Evolutionary conservation across 2,888 invertebrate species (phyloP).

Genomic region (Drymonia ruficornis): DNA sequence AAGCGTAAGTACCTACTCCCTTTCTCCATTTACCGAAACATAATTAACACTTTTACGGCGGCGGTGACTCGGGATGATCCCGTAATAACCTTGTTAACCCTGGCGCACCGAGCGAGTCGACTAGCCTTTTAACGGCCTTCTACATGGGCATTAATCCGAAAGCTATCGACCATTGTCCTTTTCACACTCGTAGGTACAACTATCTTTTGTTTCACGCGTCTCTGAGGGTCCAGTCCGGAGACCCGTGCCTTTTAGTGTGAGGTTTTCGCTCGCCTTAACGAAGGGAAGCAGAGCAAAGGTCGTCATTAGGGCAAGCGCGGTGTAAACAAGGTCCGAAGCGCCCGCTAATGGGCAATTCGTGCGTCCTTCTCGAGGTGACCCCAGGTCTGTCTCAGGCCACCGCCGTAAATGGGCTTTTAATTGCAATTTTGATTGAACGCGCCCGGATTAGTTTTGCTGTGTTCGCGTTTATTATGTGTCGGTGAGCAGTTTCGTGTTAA

Average conservation of each 20-base stretch:
- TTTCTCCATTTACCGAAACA: slow-evolving; percentile 73
- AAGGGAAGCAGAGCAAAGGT: slow-evolving; percentile 85
- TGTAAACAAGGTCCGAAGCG: slow-evolving; percentile 84
- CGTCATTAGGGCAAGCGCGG: slow-evolving; percentile 85
- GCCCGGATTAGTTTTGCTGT: slow-evolving; percentile 73
- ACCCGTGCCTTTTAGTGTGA: slow-evolving; percentile 83
- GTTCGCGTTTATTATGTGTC: slow-evolving; percentile 47
- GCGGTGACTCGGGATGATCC: slow-evolving; percentile 82
- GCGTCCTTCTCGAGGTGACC: slow-evolving; percentile 81
- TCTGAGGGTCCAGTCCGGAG: slow-evolving; percentile 76
- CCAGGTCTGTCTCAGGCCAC: slow-evolving; percentile 74
- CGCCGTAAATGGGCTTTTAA: slow-evolving; percentile 81
- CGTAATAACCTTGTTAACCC: slow-evolving; percentile 85
- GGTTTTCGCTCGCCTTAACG: slow-evolving; percentile 85
- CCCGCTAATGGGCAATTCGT: slow-evolving; percentile 85
- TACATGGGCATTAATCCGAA: slow-evolving; percentile 84
- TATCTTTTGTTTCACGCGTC: slow-evolving; percentile 71
- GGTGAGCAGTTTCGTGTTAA: slow-evolving; percentile 24
- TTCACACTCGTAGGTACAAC: slow-evolving; percentile 55
- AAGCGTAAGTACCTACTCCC: slow-evolving; percentile 66
- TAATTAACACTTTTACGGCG: slow-evolving; percentile 83
- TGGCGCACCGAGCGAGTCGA: slow-evolving; percentile 75
- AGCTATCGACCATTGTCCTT: slow-evolving; percentile 79
- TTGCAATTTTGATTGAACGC: slow-evolving; percentile 81
- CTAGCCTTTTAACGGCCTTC: slow-evolving; percentile 83